A percentile compares a stretch with the other conserved stretches of the same genome.
Conservation (phyloP, 2,888 invertebrate genomes). For the Branchellion lobata region DNA sequence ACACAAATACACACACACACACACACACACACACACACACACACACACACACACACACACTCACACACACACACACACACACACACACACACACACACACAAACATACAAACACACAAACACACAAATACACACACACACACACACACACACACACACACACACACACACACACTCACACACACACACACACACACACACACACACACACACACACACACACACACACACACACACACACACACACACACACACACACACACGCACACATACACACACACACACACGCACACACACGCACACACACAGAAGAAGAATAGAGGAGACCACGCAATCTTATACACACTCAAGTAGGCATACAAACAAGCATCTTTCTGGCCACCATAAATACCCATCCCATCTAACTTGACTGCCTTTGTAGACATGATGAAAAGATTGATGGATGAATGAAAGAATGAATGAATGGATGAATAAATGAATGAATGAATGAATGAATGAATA, state of each 20-base stretch:
- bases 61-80: slow-evolving; percentile 9
- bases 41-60: slow-evolving; percentile 2
- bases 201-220: slow-evolving; percentile 27
- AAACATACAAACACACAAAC: not conserved
- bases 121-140: not conserved
- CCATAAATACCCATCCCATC: too few relatives aligned
- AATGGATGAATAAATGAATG: too few relatives aligned
- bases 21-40: not conserved
- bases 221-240: slow-evolving; percentile 31
- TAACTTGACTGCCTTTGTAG: too few relatives aligned
- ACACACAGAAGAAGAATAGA: not conserved
- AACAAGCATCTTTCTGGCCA: too few relatives aligned
- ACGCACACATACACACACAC: slow-evolving; percentile 39
- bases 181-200: slow-evolving; percentile 15
- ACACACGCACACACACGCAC: slow-evolving; percentile 16
- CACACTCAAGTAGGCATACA: too few relatives aligned
- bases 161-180: slow-evolving; percentile 20
- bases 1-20: too few relatives aligned
- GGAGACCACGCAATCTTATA: not conserved
- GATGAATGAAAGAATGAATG: too few relatives aligned
- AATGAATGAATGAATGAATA: too few relatives aligned
- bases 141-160: slow-evolving; percentile 1
- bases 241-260: slow-evolving; percentile 43
- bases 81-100: not conserved
- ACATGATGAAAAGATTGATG: too few relatives aligned